Evolutionary conservation across 1,140 invertebrate species (phyloP).

Genomic region (Lerema accius): DNA sequence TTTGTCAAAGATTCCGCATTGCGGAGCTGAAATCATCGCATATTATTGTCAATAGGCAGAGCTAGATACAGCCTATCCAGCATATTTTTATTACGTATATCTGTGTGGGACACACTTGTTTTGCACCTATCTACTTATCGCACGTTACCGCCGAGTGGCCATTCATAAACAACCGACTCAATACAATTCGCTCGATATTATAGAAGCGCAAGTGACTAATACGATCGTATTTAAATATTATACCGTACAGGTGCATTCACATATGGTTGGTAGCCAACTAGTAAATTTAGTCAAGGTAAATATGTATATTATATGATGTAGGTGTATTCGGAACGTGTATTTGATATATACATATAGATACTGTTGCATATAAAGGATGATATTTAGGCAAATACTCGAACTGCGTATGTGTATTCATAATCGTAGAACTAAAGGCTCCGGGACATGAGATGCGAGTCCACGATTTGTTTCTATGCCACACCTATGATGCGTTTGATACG

Average conservation of each 20-base stretch:
- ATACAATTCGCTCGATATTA: constrained; percentile 37
- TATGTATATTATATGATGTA: background rate
- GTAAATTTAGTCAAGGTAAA: constrained; percentile 26
- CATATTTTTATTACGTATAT: background rate
- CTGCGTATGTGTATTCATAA: too few relatives aligned
- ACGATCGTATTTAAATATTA: constrained; percentile 22
- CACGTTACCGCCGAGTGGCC: constrained; percentile 56
- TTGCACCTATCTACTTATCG: constrained; percentile 32
- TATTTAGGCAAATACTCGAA: too few relatives aligned
- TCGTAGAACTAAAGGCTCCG: too few relatives aligned
- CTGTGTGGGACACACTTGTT: constrained; percentile 32
- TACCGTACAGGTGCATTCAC: constrained; percentile 27
- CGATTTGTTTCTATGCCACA: too few relatives aligned
- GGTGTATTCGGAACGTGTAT: background rate
- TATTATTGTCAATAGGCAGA: too few relatives aligned
- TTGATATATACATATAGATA: background rate
- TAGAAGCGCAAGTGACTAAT: constrained; percentile 27
- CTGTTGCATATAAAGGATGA: background rate
- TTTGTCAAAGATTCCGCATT: too few relatives aligned
- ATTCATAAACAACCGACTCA: constrained; percentile 64
- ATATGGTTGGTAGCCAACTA: constrained; percentile 27
- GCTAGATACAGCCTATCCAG: background rate
- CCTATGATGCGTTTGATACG: too few relatives aligned
- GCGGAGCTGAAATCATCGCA: too few relatives aligned
- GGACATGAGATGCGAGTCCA: too few relatives aligned